These are phyloP conservation scores for Heliconius hermathena DNA, from an alignment of 1,140 invertebrate genomes.

Conservation along the genomic window DNA sequence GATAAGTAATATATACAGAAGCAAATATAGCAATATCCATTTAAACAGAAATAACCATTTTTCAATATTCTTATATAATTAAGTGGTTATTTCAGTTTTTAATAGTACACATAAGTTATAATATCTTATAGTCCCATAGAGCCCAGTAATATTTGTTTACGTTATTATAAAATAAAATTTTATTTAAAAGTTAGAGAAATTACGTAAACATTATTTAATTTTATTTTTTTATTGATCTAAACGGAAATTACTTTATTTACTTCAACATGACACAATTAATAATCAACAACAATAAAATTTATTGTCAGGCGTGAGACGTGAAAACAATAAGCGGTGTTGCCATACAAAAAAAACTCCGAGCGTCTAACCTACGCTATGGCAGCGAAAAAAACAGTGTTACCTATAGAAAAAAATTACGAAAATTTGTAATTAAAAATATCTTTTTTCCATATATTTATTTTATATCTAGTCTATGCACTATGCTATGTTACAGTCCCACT, in stretches of 20 bases:
- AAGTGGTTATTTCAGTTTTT: no score
- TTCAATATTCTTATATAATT: no score
- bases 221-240: no score
- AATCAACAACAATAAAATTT: conserved; percentile 37
- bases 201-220: no score
- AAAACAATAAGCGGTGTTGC: conserved; percentile 44
- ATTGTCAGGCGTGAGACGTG: conserved; percentile 58
- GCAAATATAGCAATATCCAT: no score
- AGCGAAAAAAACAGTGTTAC: conserved; percentile 46
- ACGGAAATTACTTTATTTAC: no score
- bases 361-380: conserved; percentile 69
- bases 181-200: no score
- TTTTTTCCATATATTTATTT: conserved; percentile 62
- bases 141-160: no score
- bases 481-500: conserved; percentile 61
- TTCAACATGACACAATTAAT: not conserved
- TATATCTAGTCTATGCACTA: conserved; percentile 65
- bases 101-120: no score
- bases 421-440: conserved; percentile 79
- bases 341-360: conserved; percentile 44
- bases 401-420: conserved; percentile 41
- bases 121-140: no score
- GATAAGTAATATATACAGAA: not conserved
- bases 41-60: no score
- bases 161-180: no score